Conservation (phyloP, 2,888 invertebrate species). For the Hydrotaea cyrtoneurina region DNA sequence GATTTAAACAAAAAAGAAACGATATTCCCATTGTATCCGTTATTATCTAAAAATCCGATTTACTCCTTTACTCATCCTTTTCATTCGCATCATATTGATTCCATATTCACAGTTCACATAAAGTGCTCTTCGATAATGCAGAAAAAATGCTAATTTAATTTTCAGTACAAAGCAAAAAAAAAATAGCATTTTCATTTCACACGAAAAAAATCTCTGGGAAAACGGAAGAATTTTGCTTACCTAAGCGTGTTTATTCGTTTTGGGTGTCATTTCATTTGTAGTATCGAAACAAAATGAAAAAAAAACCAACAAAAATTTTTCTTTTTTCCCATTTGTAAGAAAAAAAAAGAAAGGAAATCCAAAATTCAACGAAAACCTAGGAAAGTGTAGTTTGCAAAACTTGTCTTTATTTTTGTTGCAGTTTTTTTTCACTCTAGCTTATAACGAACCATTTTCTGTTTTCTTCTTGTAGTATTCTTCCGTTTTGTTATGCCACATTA, state of each 20-base stretch:
- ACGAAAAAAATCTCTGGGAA: neutral
- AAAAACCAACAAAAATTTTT: constrained; percentile 3
- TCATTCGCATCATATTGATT: neutral
- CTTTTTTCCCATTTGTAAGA: constrained; percentile 15
- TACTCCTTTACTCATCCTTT: neutral
- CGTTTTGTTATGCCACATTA: constrained; percentile 26
- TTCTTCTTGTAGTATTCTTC: neutral
- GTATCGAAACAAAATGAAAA: constrained; percentile 10
- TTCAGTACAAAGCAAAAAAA: neutral
- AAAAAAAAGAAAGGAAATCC: neutral
- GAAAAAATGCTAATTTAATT: constrained; percentile 4
- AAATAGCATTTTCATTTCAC: neutral
- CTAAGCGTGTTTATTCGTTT: constrained; percentile 67
- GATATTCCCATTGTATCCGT: too few relatives aligned
- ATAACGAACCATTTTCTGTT: neutral
- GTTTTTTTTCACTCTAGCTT: neutral
- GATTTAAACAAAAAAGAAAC: too few relatives aligned
- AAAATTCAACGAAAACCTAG: neutral
- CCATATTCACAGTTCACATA: neutral
- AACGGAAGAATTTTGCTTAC: constrained; percentile 60
- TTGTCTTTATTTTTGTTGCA: constrained; percentile 2
- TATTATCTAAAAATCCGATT: neutral
- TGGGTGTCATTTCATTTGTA: constrained; percentile 58
- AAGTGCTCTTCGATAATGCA: neutral
- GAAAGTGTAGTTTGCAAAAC: neutral